Conservation (phyloP, 2,113 vertebrate species). For the Rostratula benghalensis region DNA sequence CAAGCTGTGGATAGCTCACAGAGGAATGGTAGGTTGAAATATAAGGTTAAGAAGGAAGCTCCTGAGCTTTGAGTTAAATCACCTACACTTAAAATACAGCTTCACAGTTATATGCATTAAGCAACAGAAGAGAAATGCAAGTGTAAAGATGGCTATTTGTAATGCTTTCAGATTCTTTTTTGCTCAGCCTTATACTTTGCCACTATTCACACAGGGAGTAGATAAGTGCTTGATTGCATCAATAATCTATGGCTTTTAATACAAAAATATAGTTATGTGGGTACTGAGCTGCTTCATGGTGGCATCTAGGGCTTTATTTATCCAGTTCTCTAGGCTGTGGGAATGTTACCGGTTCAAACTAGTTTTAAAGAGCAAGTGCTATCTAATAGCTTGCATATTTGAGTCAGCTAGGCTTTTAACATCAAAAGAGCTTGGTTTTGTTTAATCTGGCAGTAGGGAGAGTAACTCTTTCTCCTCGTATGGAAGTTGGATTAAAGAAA, state of each 20-base stretch:
- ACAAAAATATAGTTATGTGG: background rate
- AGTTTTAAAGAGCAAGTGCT: background rate
- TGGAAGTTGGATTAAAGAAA: background rate
- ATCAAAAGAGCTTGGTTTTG: background rate
- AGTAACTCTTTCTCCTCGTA: background rate
- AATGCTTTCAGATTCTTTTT: background rate
- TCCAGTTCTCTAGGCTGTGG: background rate
- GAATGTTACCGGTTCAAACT: background rate
- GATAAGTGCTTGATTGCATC: background rate
- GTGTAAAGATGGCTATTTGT: background rate
- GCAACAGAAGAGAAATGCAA: background rate
- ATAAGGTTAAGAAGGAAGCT: background rate
- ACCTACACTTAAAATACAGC: background rate
- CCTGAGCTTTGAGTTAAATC: background rate
- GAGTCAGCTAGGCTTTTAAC: background rate
- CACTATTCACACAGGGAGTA: background rate
- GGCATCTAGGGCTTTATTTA: background rate
- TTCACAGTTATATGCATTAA: background rate
- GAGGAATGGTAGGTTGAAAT: background rate
- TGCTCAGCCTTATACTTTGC: background rate
- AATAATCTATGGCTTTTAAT: background rate
- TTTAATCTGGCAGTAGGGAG: background rate
- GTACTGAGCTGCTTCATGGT: background rate
- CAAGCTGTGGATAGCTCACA: fast-evolving
- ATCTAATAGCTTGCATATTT: background rate